Evolutionary conservation across 2,797 vertebrate species (phyloP).

Genomic region (Megaceryle alcyon): DNA sequence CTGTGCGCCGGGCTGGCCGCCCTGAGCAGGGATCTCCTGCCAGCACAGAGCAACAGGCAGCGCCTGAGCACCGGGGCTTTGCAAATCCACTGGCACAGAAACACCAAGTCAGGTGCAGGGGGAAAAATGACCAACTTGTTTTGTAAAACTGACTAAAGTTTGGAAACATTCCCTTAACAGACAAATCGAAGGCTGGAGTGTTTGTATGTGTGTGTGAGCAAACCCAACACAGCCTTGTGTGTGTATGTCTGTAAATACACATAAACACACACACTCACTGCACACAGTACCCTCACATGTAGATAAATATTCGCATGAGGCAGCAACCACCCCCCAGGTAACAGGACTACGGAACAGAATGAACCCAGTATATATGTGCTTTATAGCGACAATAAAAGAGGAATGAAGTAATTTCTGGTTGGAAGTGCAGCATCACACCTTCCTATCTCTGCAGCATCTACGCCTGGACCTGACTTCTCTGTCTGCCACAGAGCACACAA

Average conservation of each 20-base stretch:
- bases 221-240: background rate
- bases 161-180: background rate
- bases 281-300: background rate
- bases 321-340: background rate
- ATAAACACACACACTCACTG: background rate
- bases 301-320: background rate
- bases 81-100: background rate
- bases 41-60: background rate
- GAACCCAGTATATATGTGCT: rapidly evolving
- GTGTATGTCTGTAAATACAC: background rate
- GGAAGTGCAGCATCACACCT: rapidly evolving
- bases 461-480: rapidly evolving
- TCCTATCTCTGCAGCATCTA: rapidly evolving
- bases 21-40: rapidly evolving
- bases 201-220: background rate
- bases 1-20: background rate
- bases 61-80: rapidly evolving
- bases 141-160: background rate
- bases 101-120: background rate
- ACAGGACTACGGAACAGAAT: background rate
- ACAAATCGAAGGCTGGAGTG: rapidly evolving
- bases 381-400: background rate
- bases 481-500: background rate
- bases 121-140: rapidly evolving
- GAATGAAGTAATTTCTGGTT: background rate